Conservation (phyloP, 1,140 invertebrate genomes). For the Sycophila sp. region DNA sequence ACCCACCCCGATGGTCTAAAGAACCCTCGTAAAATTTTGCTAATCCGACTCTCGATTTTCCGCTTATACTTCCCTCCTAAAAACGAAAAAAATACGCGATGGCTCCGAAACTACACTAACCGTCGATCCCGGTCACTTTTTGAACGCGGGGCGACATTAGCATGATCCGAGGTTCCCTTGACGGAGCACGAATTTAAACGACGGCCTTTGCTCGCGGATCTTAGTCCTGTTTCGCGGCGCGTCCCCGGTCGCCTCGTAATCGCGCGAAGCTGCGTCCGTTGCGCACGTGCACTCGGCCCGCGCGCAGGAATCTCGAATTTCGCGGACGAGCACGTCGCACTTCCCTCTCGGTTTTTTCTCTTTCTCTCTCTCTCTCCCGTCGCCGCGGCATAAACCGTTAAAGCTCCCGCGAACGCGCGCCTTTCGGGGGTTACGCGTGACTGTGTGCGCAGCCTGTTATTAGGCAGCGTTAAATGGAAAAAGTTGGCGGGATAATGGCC, state of each 20-base stretch:
- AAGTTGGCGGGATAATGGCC: neutral
- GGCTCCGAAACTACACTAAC: too few relatives aligned
- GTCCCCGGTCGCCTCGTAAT: neutral
- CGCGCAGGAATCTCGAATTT: conserved; percentile 9
- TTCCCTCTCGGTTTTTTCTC: too few relatives aligned
- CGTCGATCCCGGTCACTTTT: too few relatives aligned
- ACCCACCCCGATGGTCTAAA: too few relatives aligned
- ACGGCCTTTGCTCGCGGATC: neutral
- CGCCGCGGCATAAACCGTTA: neutral
- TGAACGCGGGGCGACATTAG: too few relatives aligned
- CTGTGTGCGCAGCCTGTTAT: neutral
- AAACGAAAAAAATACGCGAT: too few relatives aligned
- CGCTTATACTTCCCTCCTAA: too few relatives aligned
- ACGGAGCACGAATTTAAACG: conserved; percentile 7
- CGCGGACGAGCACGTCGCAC: neutral
- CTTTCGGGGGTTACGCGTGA: neutral
- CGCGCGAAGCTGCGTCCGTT: too few relatives aligned
- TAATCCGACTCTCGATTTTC: too few relatives aligned
- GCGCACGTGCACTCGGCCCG: too few relatives aligned
- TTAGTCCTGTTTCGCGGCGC: neutral
- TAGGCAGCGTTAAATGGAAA: neutral
- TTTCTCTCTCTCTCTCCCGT: neutral
- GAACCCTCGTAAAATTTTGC: too few relatives aligned
- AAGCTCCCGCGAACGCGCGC: neutral
- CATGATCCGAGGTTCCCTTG: too few relatives aligned